A percentile compares a stretch with the other conserved stretches of the same genome.
Conservation (phyloP, 2,888 invertebrate genomes). For the Scelioninae gen. 1 region DNA sequence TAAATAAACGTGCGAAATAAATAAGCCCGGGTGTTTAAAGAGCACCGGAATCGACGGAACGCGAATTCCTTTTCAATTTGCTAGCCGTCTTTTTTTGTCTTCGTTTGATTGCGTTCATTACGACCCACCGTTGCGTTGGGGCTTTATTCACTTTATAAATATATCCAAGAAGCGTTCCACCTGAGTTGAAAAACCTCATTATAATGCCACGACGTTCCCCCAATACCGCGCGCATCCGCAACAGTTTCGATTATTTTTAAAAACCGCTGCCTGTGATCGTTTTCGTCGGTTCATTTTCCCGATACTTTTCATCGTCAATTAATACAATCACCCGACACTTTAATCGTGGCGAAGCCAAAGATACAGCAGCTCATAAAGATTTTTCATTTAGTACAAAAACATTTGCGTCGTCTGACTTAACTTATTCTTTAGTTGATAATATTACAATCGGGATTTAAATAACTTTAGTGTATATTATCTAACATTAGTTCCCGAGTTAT, state of each 20-base stretch:
- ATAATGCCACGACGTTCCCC: slow-evolving; percentile 33
- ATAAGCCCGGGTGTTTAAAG: slow-evolving; percentile 29
- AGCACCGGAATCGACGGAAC: slow-evolving; percentile 43
- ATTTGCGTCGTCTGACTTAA: neutral
- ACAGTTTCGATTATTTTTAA: slow-evolving; percentile 42
- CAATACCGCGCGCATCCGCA: slow-evolving; percentile 6
- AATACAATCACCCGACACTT: slow-evolving; percentile 12
- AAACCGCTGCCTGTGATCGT: neutral
- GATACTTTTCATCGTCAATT: slow-evolving; percentile 20
- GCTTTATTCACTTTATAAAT: slow-evolving; percentile 61
- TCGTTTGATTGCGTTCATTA: slow-evolving; percentile 52
- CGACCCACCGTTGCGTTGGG: slow-evolving; percentile 26
- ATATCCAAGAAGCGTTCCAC: slow-evolving; percentile 52
- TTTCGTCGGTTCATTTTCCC: slow-evolving; percentile 1
- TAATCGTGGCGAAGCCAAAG: neutral
- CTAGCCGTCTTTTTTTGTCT: slow-evolving; percentile 55
- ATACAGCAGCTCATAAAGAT: neutral
- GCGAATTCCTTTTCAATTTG: slow-evolving; percentile 52
- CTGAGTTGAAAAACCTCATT: slow-evolving; percentile 66
- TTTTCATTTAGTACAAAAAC: slow-evolving; percentile 18
- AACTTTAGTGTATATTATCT: slow-evolving; percentile 31
- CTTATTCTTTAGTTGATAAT: neutral
- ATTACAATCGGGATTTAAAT: slow-evolving; percentile 31
- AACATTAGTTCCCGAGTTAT: slow-evolving; percentile 23
- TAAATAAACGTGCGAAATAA: slow-evolving; percentile 52